These are phyloP conservation scores for Dryobates pubescens DNA, from an alignment of 2,797 vertebrate genomes.

Conservation along the genomic window DNA sequence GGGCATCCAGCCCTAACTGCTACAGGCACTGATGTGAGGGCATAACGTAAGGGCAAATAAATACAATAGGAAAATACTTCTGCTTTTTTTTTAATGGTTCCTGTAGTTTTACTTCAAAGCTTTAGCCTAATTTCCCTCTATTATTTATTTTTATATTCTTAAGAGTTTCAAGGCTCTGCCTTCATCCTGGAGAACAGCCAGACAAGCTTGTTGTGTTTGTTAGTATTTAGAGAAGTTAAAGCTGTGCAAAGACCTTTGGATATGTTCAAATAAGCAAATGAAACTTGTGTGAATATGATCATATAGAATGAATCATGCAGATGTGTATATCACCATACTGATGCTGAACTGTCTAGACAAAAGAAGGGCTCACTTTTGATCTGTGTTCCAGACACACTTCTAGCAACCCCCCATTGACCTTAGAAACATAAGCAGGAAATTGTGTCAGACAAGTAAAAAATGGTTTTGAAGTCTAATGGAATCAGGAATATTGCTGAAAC, in stretches of 20 bases:
- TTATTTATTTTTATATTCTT: neutral
- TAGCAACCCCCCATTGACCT: neutral
- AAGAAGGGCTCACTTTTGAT: slow-evolving; percentile 33
- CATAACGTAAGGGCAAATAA: neutral
- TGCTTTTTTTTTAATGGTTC: neutral
- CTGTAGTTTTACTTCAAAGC: neutral
- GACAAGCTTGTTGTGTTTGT: neutral
- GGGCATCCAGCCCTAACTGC: too few relatives aligned
- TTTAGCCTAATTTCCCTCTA: neutral
- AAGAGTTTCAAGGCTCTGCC: neutral
- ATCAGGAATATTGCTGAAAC: neutral
- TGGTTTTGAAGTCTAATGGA: neutral
- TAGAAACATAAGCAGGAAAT: slow-evolving; percentile 22
- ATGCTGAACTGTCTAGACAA: slow-evolving; percentile 54
- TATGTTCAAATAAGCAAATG: slow-evolving; percentile 26
- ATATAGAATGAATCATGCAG: neutral
- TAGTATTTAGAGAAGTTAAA: slow-evolving; percentile 3
- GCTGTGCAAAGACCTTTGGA: neutral
- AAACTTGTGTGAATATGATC: neutral
- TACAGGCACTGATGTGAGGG: neutral
- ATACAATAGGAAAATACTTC: neutral
- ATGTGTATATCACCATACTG: slow-evolving; percentile 42
- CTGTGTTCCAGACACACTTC: slow-evolving; percentile 6
- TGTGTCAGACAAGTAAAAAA: slow-evolving; percentile 2
- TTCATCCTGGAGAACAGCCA: neutral